Conservation (phyloP, 2,113 vertebrate species). For the Cryptotis parvus region DNA sequence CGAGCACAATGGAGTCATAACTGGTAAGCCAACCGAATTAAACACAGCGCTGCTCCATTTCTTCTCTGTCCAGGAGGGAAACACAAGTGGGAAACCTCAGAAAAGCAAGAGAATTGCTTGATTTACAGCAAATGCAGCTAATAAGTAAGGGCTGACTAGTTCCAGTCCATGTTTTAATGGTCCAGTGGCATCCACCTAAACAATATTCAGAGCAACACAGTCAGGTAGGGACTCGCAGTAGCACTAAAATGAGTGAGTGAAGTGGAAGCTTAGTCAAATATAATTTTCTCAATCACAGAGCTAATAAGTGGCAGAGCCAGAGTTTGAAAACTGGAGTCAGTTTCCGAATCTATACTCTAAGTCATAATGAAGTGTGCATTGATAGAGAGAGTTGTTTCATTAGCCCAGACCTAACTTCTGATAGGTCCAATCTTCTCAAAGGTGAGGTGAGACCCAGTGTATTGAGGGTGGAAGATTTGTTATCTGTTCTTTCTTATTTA, state of each 20-base stretch:
- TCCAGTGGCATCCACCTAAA: background rate
- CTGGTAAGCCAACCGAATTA: background rate
- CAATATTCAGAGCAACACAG: background rate
- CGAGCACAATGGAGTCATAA: background rate
- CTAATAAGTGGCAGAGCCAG: background rate
- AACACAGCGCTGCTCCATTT: background rate
- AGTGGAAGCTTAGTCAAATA: background rate
- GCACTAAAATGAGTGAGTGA: background rate
- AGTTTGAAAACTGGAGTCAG: background rate
- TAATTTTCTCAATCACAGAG: background rate
- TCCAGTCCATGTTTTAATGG: background rate
- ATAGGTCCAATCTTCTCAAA: background rate
- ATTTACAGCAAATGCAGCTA: constrained; percentile 26
- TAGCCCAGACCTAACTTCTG: background rate
- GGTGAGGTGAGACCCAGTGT: too few species aligned
- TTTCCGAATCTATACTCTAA: background rate
- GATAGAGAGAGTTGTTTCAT: background rate
- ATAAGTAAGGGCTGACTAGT: background rate
- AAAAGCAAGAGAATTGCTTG: background rate
- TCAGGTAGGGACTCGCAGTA: background rate
- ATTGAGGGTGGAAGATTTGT: background rate
- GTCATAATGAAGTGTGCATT: background rate
- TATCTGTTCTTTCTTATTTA: background rate
- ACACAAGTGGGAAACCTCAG: background rate
- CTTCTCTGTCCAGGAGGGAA: background rate